A percentile compares a stretch with the other conserved stretches of the same genome.
These are phyloP conservation scores for Sanderia malayensis DNA, from an alignment of 30 jellyfish, hydroid and myxozoan species.

Conservation along the genomic window DNA sequence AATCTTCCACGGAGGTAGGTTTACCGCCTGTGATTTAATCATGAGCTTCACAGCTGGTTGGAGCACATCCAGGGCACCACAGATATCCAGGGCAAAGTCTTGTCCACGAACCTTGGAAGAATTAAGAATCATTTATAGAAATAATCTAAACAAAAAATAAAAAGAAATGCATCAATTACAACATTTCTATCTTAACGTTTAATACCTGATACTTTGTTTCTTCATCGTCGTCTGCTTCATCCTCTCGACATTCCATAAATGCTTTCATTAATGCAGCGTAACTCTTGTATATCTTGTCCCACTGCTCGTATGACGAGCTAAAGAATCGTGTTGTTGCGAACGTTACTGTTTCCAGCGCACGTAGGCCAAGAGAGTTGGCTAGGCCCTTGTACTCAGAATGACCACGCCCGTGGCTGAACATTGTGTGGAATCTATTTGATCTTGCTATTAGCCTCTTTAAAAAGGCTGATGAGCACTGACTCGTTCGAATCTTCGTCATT, in stretches of 20 bases:
- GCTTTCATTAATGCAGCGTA: slow-evolving; percentile 15
- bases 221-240: not conserved
- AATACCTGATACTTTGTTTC: not conserved
- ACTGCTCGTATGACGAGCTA: slow-evolving; percentile 23
- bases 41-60: slow-evolving; percentile 11
- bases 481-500: not conserved
- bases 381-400: slow-evolving; percentile 24
- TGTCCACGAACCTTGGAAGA: slow-evolving; percentile 12
- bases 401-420: slow-evolving; percentile 24
- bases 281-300: slow-evolving; percentile 13
- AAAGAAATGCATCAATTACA: not conserved
- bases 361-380: slow-evolving; percentile 24
- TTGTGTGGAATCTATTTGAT: slow-evolving; percentile 13
- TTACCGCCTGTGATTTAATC: slow-evolving; percentile 1
- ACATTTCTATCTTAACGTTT: not conserved
- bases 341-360: slow-evolving; percentile 18
- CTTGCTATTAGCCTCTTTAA: slow-evolving; percentile 2
- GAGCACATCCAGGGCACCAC: slow-evolving; percentile 4
- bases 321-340: slow-evolving; percentile 22
- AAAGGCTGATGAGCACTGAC: not conserved
- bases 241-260: not conserved
- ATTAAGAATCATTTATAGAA: not conserved
- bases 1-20: slow-evolving; percentile 22
- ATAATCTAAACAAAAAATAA: too few species aligned
- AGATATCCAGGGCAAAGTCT: slow-evolving; percentile 11